These are phyloP conservation scores for Limnephilus lunatus DNA, from an alignment of 2,888 invertebrate species.

Conservation along the genomic window DNA sequence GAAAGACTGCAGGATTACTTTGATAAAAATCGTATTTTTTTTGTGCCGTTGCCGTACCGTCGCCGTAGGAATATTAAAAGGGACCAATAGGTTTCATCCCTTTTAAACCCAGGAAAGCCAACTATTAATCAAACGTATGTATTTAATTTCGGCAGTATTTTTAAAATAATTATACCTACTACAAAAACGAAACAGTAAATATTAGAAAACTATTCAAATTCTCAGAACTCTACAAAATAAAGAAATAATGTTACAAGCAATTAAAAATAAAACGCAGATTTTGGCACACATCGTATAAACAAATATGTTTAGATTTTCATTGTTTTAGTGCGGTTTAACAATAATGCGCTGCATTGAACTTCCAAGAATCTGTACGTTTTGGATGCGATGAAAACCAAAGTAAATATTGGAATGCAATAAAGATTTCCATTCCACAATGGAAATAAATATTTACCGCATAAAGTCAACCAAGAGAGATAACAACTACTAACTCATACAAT, in stretches of 20 bases:
- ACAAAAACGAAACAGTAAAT: not conserved
- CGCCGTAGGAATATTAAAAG: too few relatives aligned
- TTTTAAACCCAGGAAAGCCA: too few relatives aligned
- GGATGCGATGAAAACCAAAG: constrained; percentile 2
- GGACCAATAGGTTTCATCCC: too few relatives aligned
- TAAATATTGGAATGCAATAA: constrained; percentile 29
- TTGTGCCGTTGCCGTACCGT: too few relatives aligned
- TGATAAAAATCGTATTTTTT: too few relatives aligned
- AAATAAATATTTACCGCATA: constrained; percentile 9
- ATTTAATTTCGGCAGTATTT: not conserved
- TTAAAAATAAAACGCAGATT: not conserved
- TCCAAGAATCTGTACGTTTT: not conserved
- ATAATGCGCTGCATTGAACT: not conserved
- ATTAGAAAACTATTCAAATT: not conserved
- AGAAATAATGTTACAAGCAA: not conserved
- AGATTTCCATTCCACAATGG: constrained; percentile 12
- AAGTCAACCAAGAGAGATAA: not conserved
- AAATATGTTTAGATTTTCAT: not conserved
- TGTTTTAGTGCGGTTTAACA: not conserved
- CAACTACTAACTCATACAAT: not conserved
- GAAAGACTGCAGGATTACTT: too few relatives aligned
- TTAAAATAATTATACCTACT: not conserved
- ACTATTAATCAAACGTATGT: too few relatives aligned
- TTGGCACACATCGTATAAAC: not conserved
- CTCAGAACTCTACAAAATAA: not conserved